Percentiles rank a stretch among this genome's conserved stretches.
These are phyloP conservation scores for Eurytoma adleriae DNA, from an alignment of 2,888 invertebrate genomes.

Conservation along the genomic window DNA sequence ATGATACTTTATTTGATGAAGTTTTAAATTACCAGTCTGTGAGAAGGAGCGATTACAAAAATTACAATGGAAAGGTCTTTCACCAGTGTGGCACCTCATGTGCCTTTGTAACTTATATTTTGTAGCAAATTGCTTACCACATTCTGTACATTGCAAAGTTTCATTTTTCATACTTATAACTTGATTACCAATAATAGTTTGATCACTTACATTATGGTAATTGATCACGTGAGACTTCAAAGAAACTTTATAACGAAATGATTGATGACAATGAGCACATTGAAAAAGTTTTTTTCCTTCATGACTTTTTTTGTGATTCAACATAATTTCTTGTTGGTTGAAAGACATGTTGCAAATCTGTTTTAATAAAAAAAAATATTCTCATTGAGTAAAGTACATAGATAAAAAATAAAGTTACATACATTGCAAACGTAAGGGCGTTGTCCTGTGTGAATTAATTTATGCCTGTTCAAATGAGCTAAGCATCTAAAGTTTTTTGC, in stretches of 20 bases:
- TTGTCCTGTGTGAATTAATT: slow-evolving; percentile 78
- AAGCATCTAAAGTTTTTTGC: slow-evolving; percentile 79
- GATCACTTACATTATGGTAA: slow-evolving; percentile 67
- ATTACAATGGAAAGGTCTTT: slow-evolving; percentile 69
- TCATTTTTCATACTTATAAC: slow-evolving; percentile 57
- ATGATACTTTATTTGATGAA: slow-evolving; percentile 70
- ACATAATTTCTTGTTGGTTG: slow-evolving; percentile 71
- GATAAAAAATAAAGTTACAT: slow-evolving; percentile 44
- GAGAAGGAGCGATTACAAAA: slow-evolving; percentile 71
- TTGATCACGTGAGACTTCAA: slow-evolving; percentile 72
- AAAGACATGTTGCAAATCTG: slow-evolving; percentile 73
- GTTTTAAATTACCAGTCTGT: slow-evolving; percentile 72
- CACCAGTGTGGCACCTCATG: slow-evolving; percentile 70
- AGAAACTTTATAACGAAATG: slow-evolving; percentile 71
- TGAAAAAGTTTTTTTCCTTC: slow-evolving; percentile 70
- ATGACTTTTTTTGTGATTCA: slow-evolving; percentile 70
- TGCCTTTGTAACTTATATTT: slow-evolving; percentile 71
- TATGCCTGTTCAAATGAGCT: slow-evolving; percentile 79
- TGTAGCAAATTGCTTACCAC: slow-evolving; percentile 72
- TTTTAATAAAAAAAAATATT: slow-evolving; percentile 11
- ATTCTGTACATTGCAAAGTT: slow-evolving; percentile 66
- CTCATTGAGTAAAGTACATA: neutral
- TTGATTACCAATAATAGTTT: slow-evolving; percentile 51
- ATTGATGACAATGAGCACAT: slow-evolving; percentile 71
- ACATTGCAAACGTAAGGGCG: slow-evolving; percentile 79